These are phyloP conservation scores for Caenorhabditis doughertyi DNA, from an alignment of 2,888 invertebrate species.

Conservation along the genomic window DNA sequence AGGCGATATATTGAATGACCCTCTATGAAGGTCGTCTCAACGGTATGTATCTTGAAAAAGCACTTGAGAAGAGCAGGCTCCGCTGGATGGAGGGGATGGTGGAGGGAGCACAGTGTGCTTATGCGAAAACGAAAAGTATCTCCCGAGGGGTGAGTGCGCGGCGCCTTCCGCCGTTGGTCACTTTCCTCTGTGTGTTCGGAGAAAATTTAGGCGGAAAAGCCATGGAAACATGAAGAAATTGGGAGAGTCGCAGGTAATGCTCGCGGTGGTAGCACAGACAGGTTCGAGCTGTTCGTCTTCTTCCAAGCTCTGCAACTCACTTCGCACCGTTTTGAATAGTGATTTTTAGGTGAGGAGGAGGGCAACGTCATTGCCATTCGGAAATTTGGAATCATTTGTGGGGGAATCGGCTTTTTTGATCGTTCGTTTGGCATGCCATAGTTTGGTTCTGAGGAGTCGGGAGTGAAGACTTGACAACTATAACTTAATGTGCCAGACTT, in stretches of 20 bases:
- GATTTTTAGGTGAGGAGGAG: not conserved
- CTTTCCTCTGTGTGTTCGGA: constrained; percentile 18
- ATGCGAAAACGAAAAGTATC: constrained; percentile 55
- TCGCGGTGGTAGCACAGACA: constrained; percentile 25
- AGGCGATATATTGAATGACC: constrained; percentile 38
- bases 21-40: constrained; percentile 30
- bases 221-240: constrained; percentile 8
- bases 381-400: not conserved
- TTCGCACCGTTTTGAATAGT: constrained; percentile 11
- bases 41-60: constrained; percentile 60
- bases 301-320: not conserved
- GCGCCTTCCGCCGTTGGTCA: constrained; percentile 24
- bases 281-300: constrained; percentile 20
- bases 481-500: too few species aligned
- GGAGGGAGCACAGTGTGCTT: constrained; percentile 50
- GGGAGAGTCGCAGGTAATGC: constrained; percentile 28
- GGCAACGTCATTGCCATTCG: not conserved
- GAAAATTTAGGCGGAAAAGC: constrained; percentile 31
- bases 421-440: too few species aligned
- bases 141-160: constrained; percentile 11
- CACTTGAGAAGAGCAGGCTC: constrained; percentile 47
- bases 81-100: constrained; percentile 18
- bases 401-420: too few species aligned
- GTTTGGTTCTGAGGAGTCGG: too few species aligned
- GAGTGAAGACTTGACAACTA: too few species aligned